Evolutionary conservation across 2,888 invertebrate genomes (phyloP).

Genomic region (Heliconius ismenius): DNA sequence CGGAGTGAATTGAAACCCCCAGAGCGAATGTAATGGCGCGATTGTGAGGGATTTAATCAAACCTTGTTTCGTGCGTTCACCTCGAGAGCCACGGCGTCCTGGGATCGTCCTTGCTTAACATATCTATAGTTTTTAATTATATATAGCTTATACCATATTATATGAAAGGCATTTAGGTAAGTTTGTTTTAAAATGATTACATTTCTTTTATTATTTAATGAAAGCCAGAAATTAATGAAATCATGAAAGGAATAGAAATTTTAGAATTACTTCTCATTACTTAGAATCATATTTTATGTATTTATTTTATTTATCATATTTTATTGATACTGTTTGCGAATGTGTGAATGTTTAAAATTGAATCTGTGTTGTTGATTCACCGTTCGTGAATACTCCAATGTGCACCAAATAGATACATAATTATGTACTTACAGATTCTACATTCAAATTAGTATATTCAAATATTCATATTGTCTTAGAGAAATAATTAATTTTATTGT

Average conservation of each 20-base stretch:
- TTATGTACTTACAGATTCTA: neutral
- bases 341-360: neutral
- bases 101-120: neutral
- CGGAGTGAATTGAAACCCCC: constrained; percentile 56
- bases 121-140: constrained; percentile 13
- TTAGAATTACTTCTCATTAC: no score
- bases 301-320: no score
- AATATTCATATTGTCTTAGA: neutral
- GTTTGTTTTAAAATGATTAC: neutral
- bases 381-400: neutral
- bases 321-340: neutral
- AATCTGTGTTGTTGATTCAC: neutral
- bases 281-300: no score
- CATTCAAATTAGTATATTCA: neutral
- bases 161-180: neutral
- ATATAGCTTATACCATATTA: neutral
- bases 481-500: neutral
- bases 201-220: neutral
- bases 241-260: no score
- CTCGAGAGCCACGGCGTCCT: constrained; percentile 20
- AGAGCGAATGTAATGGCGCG: constrained; percentile 58
- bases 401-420: neutral
- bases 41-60: constrained; percentile 61
- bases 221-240: no score
- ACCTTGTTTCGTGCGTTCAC: constrained; percentile 32